Conservation (phyloP, 2,113 vertebrate genomes). For the Scalopus aquaticus region DNA sequence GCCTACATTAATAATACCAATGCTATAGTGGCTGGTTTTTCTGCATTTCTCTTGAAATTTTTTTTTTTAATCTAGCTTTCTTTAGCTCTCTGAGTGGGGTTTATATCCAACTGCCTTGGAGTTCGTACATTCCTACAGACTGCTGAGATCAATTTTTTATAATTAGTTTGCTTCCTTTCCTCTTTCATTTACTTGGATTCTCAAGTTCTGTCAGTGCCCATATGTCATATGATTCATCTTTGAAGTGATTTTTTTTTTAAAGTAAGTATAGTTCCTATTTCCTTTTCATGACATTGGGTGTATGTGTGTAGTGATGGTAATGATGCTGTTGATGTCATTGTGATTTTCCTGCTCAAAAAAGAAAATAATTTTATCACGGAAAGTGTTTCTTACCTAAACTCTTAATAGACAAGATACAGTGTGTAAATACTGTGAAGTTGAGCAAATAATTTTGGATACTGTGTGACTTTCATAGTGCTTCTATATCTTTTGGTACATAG, state of each 20-base stretch:
- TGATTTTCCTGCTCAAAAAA: conserved; percentile 45
- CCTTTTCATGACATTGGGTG: conserved; percentile 15
- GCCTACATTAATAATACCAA: no score
- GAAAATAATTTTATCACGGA: conserved; percentile 3
- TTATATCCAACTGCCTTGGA: conserved; percentile 26
- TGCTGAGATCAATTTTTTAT: conserved; percentile 52
- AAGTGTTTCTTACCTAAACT: not conserved
- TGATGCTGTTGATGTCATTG: not conserved
- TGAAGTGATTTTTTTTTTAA: conserved; percentile 30
- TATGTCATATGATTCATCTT: conserved; percentile 67
- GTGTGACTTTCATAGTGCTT: not conserved
- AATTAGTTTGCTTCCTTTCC: conserved; percentile 44
- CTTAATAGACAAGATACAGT: not conserved
- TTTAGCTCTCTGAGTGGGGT: conserved; percentile 8
- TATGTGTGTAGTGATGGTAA: not conserved
- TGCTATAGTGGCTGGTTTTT: not conserved
- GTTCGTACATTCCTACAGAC: conserved; percentile 46
- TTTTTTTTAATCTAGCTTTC: not conserved
- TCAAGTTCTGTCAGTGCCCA: conserved; percentile 43
- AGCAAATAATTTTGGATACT: not conserved
- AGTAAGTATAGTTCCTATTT: conserved; percentile 24
- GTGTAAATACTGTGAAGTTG: not conserved
- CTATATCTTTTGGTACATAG: not conserved
- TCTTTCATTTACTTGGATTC: conserved; percentile 49
- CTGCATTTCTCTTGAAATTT: not conserved